These are phyloP conservation scores for Acrobasis consociella DNA, from an alignment of 2,888 invertebrate species.

Conservation along the genomic window DNA sequence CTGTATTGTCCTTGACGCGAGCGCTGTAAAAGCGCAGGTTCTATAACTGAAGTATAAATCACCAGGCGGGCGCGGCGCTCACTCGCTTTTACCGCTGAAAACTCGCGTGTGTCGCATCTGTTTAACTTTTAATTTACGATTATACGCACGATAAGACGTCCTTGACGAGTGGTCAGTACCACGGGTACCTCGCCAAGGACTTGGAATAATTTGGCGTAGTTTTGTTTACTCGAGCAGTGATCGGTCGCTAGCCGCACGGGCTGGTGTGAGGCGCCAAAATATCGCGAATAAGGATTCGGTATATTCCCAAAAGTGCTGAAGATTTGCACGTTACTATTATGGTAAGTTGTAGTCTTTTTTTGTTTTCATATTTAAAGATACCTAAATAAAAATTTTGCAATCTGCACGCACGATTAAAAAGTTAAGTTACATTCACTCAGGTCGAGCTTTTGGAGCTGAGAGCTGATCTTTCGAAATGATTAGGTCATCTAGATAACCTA, in stretches of 20 bases:
- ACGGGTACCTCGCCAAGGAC: constrained; percentile 72
- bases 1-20: too few relatives aligned
- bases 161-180: constrained; percentile 72
- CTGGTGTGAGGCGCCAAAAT: constrained; percentile 53
- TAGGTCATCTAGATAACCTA: too few relatives aligned
- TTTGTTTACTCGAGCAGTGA: constrained; percentile 68
- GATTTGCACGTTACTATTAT: constrained; percentile 66
- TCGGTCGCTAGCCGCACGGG: constrained; percentile 50
- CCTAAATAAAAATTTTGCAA: too few relatives aligned
- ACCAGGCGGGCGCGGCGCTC: too few relatives aligned
- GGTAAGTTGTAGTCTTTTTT: constrained; percentile 53
- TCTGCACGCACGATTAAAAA: too few relatives aligned
- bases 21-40: too few relatives aligned
- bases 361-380: neutral
- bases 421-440: too few relatives aligned
- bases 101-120: neutral
- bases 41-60: too few relatives aligned
- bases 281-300: constrained; percentile 68
- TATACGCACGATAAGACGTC: constrained; percentile 73
- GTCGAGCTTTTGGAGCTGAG: too few relatives aligned
- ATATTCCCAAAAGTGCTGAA: constrained; percentile 64
- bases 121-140: neutral
- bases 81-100: too few relatives aligned
- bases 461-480: too few relatives aligned
- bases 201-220: constrained; percentile 61